phyloP scores from a whole-genome alignment of 2,113 vertebrate genomes.

The Poecilia latipinna region DNA sequence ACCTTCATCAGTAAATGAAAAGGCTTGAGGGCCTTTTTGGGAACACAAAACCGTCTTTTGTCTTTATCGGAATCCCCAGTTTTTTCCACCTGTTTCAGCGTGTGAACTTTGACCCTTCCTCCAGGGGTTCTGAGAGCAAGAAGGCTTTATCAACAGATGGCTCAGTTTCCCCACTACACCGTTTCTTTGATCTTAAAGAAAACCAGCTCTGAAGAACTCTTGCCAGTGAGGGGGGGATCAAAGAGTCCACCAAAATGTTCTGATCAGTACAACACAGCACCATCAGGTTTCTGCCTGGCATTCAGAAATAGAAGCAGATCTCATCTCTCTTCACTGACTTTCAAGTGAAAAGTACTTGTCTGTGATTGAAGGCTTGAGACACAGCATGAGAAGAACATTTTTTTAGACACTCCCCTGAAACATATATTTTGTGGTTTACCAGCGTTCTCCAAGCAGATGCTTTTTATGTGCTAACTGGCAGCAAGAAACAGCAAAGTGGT shows the following conservation, averaged over 20 bases:
- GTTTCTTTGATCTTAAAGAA: conserved; percentile 24
- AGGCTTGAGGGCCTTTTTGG: background rate
- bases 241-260: background rate
- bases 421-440: background rate
- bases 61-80: background rate
- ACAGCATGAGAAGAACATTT: background rate
- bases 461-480: background rate
- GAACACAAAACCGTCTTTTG: background rate
- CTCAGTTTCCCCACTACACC: background rate
- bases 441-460: background rate
- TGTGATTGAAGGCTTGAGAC: conserved; percentile 11
- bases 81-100: conserved; percentile 8
- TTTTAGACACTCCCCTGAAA: background rate
- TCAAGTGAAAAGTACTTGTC: background rate
- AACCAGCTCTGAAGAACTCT: conserved; percentile 1
- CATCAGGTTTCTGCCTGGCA: background rate
- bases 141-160: conserved; percentile 11
- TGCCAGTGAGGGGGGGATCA: background rate
- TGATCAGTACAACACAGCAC: background rate
- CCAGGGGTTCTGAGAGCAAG: conserved; percentile 1
- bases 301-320: background rate
- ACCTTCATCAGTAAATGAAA: background rate
- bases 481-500: background rate
- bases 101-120: conserved; percentile 16
- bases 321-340: background rate